Base-by-base conservation (phyloP, 2,888 invertebrate species). In the Camptogramma bilineatum region DNA sequence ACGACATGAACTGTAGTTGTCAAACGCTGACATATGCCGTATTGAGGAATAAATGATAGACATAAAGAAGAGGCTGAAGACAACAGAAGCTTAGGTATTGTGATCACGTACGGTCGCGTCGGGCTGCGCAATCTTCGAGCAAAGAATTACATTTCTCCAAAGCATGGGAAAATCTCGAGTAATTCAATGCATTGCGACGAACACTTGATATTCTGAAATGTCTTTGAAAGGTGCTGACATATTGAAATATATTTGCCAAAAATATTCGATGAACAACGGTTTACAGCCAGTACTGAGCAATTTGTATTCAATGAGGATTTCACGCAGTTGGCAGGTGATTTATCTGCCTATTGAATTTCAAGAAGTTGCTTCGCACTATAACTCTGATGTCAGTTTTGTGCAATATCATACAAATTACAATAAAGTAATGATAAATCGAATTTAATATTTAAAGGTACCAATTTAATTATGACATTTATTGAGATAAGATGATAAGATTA, bases 81-180 rank as follows among this genome's bases (percentile, higher is more conserved):
- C 87, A 86, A 85, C 80, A 74, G 76, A 54, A 70, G 63, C 76
- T 87, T 85, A 74, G 73, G 83, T 85, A 93, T 91, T 89, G 86
- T 84, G 87, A 86, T 91, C 92, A 93, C 93, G 92, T 92, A 77
- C 70, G 76, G 79, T 77, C 81, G 81, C 85, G 83, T 83, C 81
- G 78, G 72, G 85, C n/a, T n/a, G n/a, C 90, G 85, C 90, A 91
- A 92, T 92, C 91, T 90, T 85, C 85, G 80, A 79, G 74, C 81
- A 87, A 90, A 90, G 89, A 91, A 91, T 91, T 90, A 91, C 90
- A 88, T 92, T 90, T 89, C 89, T 88, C 83, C 83, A 86, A 84
- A 87, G 85, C 84, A 88, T 82, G 84, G 81, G 79, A 82, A 87
- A 91, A 91, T 90, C 88, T 86, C 83, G 72, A 80, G 87, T 90